A percentile compares a stretch with the other conserved stretches of the same genome.
These are phyloP conservation scores for Dicentrarchus labrax DNA, from an alignment of 2,113 vertebrate genomes.

Conservation along the genomic window DNA sequence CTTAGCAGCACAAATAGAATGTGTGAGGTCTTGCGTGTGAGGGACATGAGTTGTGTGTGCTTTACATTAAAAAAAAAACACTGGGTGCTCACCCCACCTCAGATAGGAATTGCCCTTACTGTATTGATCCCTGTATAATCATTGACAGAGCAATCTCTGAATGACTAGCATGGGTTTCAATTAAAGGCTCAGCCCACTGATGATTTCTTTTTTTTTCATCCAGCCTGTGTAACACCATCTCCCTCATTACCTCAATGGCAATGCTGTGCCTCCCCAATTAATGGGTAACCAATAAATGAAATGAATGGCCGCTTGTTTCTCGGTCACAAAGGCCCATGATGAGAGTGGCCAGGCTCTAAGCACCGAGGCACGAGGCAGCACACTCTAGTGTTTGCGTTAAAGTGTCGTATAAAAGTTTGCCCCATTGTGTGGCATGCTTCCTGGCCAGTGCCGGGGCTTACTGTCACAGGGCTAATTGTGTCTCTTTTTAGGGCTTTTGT, in stretches of 20 bases:
- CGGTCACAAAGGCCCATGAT: conserved; percentile 59
- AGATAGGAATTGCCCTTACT: conserved; percentile 48
- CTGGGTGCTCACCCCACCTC: conserved; percentile 7
- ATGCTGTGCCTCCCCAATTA: conserved; percentile 60
- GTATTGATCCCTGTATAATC: conserved; percentile 80
- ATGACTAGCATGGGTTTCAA: conserved; percentile 68
- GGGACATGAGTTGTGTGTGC: background rate
- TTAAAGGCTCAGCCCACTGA: conserved; percentile 75
- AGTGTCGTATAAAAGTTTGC: conserved; percentile 77
- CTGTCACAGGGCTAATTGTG: conserved; percentile 79
- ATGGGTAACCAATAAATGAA: conserved; percentile 78
- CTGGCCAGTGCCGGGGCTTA: conserved; percentile 59
- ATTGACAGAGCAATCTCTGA: conserved; percentile 76
- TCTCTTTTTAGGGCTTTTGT: conserved; percentile 75
- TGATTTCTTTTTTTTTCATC: conserved; percentile 58
- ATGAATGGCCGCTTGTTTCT: conserved; percentile 63
- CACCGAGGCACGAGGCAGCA: conserved; percentile 54
- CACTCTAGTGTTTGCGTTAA: conserved; percentile 77
- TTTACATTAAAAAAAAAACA: conserved; percentile 25
- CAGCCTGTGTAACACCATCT: conserved; percentile 52
- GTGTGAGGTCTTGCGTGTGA: background rate
- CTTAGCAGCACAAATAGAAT: conserved; percentile 31
- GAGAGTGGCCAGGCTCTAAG: conserved; percentile 45
- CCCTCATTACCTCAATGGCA: conserved; percentile 45
- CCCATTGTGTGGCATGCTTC: conserved; percentile 78